Conservation (phyloP, 2,113 vertebrate genomes). For the Bambusicola thoracicus region DNA sequence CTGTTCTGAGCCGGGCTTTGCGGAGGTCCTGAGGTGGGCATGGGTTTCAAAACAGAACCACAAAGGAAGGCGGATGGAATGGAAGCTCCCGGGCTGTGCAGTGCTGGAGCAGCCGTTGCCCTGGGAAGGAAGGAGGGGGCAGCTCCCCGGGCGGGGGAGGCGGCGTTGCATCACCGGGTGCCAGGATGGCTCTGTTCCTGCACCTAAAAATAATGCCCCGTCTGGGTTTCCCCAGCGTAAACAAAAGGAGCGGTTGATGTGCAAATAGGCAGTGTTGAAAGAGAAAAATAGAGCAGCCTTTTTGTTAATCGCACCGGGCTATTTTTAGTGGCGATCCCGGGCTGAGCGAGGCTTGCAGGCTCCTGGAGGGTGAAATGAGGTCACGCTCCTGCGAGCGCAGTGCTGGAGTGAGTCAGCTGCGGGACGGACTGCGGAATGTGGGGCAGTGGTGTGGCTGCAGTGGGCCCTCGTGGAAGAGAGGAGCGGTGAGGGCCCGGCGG, state of each 20-base stretch:
- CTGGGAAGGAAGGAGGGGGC: background rate
- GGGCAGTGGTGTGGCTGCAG: background rate
- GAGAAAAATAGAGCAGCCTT: slow-evolving; percentile 42
- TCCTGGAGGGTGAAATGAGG: slow-evolving; percentile 59
- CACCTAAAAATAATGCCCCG: slow-evolving; percentile 56
- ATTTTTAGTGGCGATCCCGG: slow-evolving; percentile 57
- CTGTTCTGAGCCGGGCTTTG: background rate
- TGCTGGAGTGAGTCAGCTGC: slow-evolving; percentile 38
- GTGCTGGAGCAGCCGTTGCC: too few relatives aligned
- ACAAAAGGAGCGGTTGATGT: slow-evolving; percentile 56
- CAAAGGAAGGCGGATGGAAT: background rate
- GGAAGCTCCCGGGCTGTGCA: background rate
- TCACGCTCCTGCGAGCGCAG: slow-evolving; percentile 8
- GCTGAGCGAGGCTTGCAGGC: slow-evolving; percentile 24
- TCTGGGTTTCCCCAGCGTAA: slow-evolving; percentile 54
- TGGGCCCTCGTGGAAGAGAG: background rate
- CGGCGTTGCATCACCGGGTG: slow-evolving; percentile 16
- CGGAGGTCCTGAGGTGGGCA: background rate
- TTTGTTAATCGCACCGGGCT: slow-evolving; percentile 53
- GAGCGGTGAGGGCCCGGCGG: background rate
- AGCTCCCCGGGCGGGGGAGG: background rate
- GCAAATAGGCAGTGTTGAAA: slow-evolving; percentile 28
- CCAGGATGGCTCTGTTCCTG: slow-evolving; percentile 51
- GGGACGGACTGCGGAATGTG: slow-evolving; percentile 39
- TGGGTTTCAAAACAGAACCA: background rate